These are phyloP conservation scores for Augochlorella aurata DNA, from an alignment of 2,888 invertebrate species.

Conservation along the genomic window DNA sequence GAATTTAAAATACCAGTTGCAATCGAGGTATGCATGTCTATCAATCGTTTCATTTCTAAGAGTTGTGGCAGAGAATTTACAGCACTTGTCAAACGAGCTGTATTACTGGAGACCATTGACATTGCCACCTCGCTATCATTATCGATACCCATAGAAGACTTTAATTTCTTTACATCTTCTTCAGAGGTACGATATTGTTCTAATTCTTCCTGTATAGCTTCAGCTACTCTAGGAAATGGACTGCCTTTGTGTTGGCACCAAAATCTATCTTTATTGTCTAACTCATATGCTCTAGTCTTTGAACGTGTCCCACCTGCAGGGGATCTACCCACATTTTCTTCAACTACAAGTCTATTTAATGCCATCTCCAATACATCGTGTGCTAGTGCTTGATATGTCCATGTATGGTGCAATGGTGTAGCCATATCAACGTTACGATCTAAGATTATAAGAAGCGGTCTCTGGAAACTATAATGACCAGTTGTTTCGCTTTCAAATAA, in stretches of 20 bases:
- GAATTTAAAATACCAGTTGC: conserved; percentile 94
- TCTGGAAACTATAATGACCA: conserved; percentile 91
- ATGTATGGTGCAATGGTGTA: conserved; percentile 98
- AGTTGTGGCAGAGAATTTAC: conserved; percentile 98
- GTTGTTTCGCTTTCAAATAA: conserved; percentile 94
- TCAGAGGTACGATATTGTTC: conserved; percentile 97
- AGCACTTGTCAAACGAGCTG: conserved; percentile 95
- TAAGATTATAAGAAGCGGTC: conserved; percentile 95
- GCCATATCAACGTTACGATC: conserved; percentile 98
- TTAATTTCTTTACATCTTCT: conserved; percentile 97
- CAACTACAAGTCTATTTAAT: conserved; percentile 90
- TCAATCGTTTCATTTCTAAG: conserved; percentile 97
- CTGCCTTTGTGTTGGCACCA: conserved; percentile 97
- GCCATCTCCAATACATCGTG: conserved; percentile 97
- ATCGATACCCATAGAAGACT: conserved; percentile 96
- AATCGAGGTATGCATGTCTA: conserved; percentile 99
- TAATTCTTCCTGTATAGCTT: conserved; percentile 98
- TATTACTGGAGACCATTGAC: conserved; percentile 95
- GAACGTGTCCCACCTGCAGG: conserved; percentile 86
- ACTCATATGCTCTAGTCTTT: conserved; percentile 94
- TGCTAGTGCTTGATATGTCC: conserved; percentile 99
- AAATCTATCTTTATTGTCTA: conserved; percentile 94
- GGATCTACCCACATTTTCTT: conserved; percentile 84
- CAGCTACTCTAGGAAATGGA: conserved; percentile 96
- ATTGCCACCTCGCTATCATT: conserved; percentile 93